Evolutionary conservation across 1,140 invertebrate species (phyloP), one percentile per base, ranked within the genome.

Genomic region (Magallana ariakensis): DNA sequence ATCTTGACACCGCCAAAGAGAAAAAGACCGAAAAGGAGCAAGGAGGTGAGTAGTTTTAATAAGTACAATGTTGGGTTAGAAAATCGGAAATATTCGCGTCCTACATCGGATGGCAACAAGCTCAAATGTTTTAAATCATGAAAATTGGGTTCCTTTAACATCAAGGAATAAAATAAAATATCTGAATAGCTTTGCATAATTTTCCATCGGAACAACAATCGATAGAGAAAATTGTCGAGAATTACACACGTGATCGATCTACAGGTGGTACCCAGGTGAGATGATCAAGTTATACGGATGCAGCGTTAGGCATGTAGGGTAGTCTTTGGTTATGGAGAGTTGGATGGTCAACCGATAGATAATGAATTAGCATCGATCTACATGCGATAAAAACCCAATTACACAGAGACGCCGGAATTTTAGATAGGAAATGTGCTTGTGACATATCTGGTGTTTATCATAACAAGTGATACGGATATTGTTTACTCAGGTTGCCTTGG

Each of bases 221-320:
- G 22, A 75, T 75, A 75, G 3, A 75, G 3, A 26, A 75, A 75
- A 62, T 62, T 19, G 19, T 26, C 22, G 22, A 11, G 22, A 19
- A 33, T 26, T 26, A 75, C 33, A 75, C 66, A 75, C 22, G 66
- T 75, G 66, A 75, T 75, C 66, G 66, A 75, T 75, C 66, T 75
- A 75, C 66, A 75, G 66, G 66, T 75, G 66, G 66, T 26, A 26
- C 66, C 26, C 66, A 75, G 66, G 66, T 75, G 66, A 26, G 22
- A 22, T 5, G 22, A 13, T 11, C 22, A 46, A 46, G 33, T 46
- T 26, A 13, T 75, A 13, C 33, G 66, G 66, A 75, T 75, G 22
- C 66, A 33, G 66, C 33, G 66, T 26, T 26, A 5, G 33, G 26
- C 15, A 75, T 26, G 26, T 26, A 22, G 19, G n/a, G 22, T 75